These are phyloP conservation scores for Ceryle rudis DNA, from an alignment of 2,797 vertebrate genomes.

Conservation along the genomic window DNA sequence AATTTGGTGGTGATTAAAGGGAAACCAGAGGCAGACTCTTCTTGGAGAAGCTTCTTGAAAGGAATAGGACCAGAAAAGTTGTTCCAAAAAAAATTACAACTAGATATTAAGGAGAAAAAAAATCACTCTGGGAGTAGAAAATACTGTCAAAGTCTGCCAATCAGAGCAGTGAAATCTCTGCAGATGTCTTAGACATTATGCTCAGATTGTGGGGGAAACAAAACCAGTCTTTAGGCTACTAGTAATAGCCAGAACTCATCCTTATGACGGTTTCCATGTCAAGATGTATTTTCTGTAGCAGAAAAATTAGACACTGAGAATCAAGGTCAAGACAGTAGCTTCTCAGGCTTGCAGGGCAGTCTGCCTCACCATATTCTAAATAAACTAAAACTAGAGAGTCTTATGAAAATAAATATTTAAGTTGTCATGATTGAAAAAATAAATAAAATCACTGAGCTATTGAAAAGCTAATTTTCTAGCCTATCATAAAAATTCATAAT, in stretches of 20 bases:
- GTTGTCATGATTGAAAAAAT: not conserved
- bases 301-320: not conserved
- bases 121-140: not conserved
- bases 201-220: not conserved
- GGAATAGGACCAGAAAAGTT: not conserved
- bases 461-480: not conserved
- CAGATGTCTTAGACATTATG: not conserved
- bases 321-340: not conserved
- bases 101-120: not conserved
- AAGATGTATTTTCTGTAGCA: not conserved
- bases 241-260: not conserved
- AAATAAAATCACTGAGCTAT: not conserved
- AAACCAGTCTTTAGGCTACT: not conserved
- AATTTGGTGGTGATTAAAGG: not conserved
- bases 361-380: not conserved
- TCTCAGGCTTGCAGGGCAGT: not conserved
- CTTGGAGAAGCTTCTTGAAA: not conserved
- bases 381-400: not conserved
- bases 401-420: not conserved
- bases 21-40: not conserved
- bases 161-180: not conserved
- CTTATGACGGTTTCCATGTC: not conserved
- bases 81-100: not conserved
- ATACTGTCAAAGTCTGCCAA: not conserved
- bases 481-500: not conserved